Base-by-base conservation (phyloP, 2,888 invertebrate species). In the Leucophora obtusa region DNA sequence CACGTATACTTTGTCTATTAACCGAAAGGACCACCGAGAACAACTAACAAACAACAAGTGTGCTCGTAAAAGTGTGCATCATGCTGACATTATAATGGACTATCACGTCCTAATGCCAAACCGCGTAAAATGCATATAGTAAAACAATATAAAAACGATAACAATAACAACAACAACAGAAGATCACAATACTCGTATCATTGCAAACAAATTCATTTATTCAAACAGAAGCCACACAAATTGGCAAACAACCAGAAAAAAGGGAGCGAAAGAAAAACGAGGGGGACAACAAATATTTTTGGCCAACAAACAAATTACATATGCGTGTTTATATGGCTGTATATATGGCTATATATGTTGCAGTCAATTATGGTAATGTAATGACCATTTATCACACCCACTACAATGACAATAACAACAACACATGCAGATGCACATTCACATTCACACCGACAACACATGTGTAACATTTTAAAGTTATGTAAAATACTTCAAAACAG, bases 11-110 rank as follows among this genome's bases (percentile, higher is more conserved):
- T 54, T 24, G 53, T 35, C 71, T 66, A 60, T 62, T 47, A 47
- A 47, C 43, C 43, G 43, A 47, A n/a, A 47, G 43, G n/a, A 47
- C 43, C 43, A n/a, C 6, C 43, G 14, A 47, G n/a, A 14, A 47
- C n/a, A 1, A 47, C 15, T 47, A 47, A 47, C n/a, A 47, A 54
- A 77, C 70, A 71, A 78, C 77, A 72, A 72, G 66, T 72, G 50
- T 51, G 63, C 17, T 66, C 43, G 62, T 72, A 66, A 78, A 66
- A n/a, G n/a, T 66, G 66, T 66, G 38, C 66, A 72, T 68, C 60
- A 54, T 72, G 60, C 71, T 78, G 77, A 72, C 71, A 78, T 72
- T 72, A 72, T 66, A 62, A 78, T 78, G 71, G 66, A 78, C 71
- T 78, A 71, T 54, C 60, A 72, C 54, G 66, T 78, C 54, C 71